Percentiles rank a stretch among this genome's conserved stretches.
phyloP scores from a whole-genome alignment of 1,140 invertebrate species.

The Cydia fagiglandana region DNA sequence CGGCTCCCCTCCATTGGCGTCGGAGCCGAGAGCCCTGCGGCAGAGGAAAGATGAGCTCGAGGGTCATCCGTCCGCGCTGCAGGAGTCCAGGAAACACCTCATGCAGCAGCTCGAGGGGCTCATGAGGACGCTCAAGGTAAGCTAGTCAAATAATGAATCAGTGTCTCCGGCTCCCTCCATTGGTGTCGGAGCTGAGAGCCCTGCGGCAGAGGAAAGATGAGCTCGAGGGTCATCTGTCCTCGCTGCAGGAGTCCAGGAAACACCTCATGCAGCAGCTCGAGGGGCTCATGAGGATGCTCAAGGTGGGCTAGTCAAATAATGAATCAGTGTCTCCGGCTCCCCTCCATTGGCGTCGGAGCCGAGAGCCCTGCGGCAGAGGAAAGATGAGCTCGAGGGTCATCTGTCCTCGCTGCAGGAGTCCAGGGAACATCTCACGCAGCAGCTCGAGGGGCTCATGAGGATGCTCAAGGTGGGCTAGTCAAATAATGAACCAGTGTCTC shows the following conservation, averaged over 20 bases:
- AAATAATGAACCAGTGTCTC: too few species aligned
- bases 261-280: constrained; percentile 98
- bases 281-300: constrained; percentile 88
- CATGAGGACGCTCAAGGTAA: constrained; percentile 82
- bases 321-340: constrained; percentile 51
- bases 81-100: constrained; percentile 94
- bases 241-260: constrained; percentile 94
- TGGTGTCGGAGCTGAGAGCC: constrained; percentile 94
- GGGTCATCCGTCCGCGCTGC: constrained; percentile 92
- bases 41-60: constrained; percentile 97
- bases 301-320: not conserved
- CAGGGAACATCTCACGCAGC: constrained; percentile 94
- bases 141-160: too few species aligned
- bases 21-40: constrained; percentile 92
- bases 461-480: constrained; percentile 10
- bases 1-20: constrained; percentile 88
- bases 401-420: constrained; percentile 96
- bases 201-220: constrained; percentile 96
- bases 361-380: constrained; percentile 92
- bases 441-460: constrained; percentile 96
- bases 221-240: constrained; percentile 93
- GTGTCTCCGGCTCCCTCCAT: too few species aligned
- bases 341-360: constrained; percentile 95
- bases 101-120: constrained; percentile 98
- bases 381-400: constrained; percentile 96